Evolutionary conservation across 2,888 invertebrate species (phyloP), one percentile per base, ranked within the genome.

Genomic region (Limnephilus auricula): DNA sequence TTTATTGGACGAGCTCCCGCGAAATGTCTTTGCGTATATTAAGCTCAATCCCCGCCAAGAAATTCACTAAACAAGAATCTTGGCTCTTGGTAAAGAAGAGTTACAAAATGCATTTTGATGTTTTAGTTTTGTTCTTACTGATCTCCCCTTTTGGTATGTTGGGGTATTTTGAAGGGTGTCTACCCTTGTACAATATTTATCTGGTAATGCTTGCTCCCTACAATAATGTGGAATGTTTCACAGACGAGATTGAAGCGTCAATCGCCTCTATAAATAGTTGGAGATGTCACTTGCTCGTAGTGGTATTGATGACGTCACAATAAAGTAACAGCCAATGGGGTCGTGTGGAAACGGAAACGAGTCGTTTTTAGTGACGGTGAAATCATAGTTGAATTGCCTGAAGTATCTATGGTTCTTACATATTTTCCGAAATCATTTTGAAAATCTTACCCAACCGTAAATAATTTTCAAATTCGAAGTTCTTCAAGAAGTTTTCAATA

Each of bases 241-340:
- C 32, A 30, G 65, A 34, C 31, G 85, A 65, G 90, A 90, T 90
- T 84, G 90, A 90, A 78, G 90, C 40, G 84, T 50, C 78, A 83
- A 85, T 79, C 50, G 31, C 18, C 79, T 31, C 85, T 31, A 90
- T 90, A 90, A 90, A 90, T 90, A 78, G 34, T 50, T 79, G 79
- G 90, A 83, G 50, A 90, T 79, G 90, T 90, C 90, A 85, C 85
- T 18, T 37, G 79, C 13, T 37, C 90, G 34, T 79, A 30, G 90
- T 83, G 90, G 85, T 85, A 90, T 79, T 83, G 85, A 84, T 85
- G 80, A 85, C 85, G 85, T 84, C 90, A 90, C 90, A 86, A 86
- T 79, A 82, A 90, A 84, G 79, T 83, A 30, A 83, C 79, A 37
- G 79, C 84, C 90, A 90, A 50, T 78, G 50, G 90, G 90, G 83